Percentiles rank a stretch among this genome's conserved stretches.
Conservation (phyloP, 1,140 invertebrate species). For the Nymphalis io region DNA sequence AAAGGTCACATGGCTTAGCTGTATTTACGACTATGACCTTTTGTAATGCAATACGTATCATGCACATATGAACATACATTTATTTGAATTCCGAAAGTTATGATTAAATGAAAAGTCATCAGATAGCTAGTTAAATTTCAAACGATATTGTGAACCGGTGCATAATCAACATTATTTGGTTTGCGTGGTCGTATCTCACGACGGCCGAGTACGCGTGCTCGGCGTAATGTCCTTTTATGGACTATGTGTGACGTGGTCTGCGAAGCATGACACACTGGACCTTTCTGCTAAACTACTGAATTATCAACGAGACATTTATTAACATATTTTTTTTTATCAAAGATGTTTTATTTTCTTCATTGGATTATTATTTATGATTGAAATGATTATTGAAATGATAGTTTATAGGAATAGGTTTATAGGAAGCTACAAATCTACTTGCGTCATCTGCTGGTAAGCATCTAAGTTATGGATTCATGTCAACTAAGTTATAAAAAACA, state of each 20-base stretch:
- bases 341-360: neutral
- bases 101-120: neutral
- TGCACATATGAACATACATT: neutral
- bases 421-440: too few species aligned
- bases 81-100: neutral
- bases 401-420: too few species aligned
- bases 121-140: slow-evolving; percentile 16
- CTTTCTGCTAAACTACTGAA: slow-evolving; percentile 23
- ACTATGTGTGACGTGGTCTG: slow-evolving; percentile 25
- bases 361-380: neutral
- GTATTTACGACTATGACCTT: neutral
- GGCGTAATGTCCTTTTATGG: slow-evolving; percentile 33
- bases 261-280: slow-evolving; percentile 20
- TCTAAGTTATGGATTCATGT: too few species aligned
- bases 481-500: too few species aligned
- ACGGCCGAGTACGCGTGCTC: slow-evolving; percentile 26
- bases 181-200: slow-evolving; percentile 37
- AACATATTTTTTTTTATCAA: slow-evolving; percentile 1
- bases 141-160: slow-evolving; percentile 11
- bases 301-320: slow-evolving; percentile 19
- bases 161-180: slow-evolving; percentile 31
- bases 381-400: neutral
- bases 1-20: slow-evolving; percentile 10
- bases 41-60: neutral
- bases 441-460: too few species aligned